Base-by-base conservation (phyloP, 2,888 invertebrate genomes). In the Tinea trinotella region DNA sequence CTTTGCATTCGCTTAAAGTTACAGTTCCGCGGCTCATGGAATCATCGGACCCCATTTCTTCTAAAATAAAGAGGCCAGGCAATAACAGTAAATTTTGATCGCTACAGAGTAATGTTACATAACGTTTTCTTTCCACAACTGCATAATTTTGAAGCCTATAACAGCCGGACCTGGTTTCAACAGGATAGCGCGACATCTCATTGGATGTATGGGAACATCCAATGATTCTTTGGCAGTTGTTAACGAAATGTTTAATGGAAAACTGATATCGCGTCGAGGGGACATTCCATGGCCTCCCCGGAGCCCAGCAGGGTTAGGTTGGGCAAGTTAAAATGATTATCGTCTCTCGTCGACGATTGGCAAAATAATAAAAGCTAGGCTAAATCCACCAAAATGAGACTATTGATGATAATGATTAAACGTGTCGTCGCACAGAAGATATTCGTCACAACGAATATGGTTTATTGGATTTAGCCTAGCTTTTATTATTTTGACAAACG, bases 161-260 rank as follows among this genome's bases (percentile, higher is more conserved):
- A 60, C 52, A 57, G 57, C 55, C 59, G 59, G 56, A 59, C 59
- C 24, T 59, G 57, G 58, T 59, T 62, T 34, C 57, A 57, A 52
- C 55, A 56, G 52, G 59, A 58, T 56, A 53, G 57, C 36, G 57
- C 44, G 15, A 44, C 44, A 15, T 44, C 15, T 13, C 44, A 44
- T 6, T n/a, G n/a, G n/a, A n/a, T n/a, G n/a, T n/a, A n/a, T n/a
- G n/a, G n/a, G n/a, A n/a, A 44, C 44, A 44, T 44, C 44, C 17
- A 44, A 44, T 15, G 17, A 44, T 12, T 17, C 44, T 44, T 15
- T 44, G 44, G 15, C 44, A 15, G 44, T 44, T 6, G 44, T 44
- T 15, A 44, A 44, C 13, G 44, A 44, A 44, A 44, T 44, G 44
- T 44, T 44, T 44, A 6, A 6, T 6, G 44, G 17, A 44, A 44